Base-by-base conservation (phyloP, 1,140 invertebrate genomes). In the Schlechtendalia chinensis region DNA sequence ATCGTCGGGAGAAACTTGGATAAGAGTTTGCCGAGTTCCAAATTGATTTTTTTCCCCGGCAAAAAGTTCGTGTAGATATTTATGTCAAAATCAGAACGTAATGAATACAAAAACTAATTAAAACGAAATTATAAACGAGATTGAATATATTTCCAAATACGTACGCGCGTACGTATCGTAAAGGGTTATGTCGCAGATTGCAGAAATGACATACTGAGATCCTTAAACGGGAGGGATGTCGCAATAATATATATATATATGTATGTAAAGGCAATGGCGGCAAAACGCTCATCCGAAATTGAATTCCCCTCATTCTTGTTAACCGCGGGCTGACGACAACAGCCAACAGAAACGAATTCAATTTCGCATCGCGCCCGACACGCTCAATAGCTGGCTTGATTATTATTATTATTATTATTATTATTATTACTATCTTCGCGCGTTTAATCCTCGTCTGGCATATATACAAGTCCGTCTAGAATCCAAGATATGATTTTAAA, bases 361-460 rank as follows among this genome's bases (percentile, higher is more conserved):
- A 77, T 77, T 77, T 45, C 14, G 53, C 14, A 12, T 29, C 32
- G 32, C 1, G 19, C 27, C 6, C 16, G 29, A 17, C 14, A 72
- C 39, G 17, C 45, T 69, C 67, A 69, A 69, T 69, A 54, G n/a
- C n/a, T n/a, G n/a, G 58, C 29, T 75, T 77, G 56, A 77, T 77
- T 77, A 77, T 53, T 61, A 14, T 75, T 32, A n/a, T n/a, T n/a
- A n/a, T n/a, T 39, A 39, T 39, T 39, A 39, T 39, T 39, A 39
- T 39, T 39, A 39, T 39, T 39, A 39, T 39, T 39, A 39, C 32
- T 39, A 39, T 8, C 32, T 39, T 39, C 32, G 32, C 32, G 8
- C 32, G 65, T 69, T 47, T 69, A 39, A 39, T 50, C 47, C 47
- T 1, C 47, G 14, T 6, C 47, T 45, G 10, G 47, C 12, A 10